A percentile compares a stretch with the other conserved stretches of the same genome.
Evolutionary conservation across 2,113 vertebrate genomes (phyloP).

Genomic region (Thamnophis sirtalis): DNA sequence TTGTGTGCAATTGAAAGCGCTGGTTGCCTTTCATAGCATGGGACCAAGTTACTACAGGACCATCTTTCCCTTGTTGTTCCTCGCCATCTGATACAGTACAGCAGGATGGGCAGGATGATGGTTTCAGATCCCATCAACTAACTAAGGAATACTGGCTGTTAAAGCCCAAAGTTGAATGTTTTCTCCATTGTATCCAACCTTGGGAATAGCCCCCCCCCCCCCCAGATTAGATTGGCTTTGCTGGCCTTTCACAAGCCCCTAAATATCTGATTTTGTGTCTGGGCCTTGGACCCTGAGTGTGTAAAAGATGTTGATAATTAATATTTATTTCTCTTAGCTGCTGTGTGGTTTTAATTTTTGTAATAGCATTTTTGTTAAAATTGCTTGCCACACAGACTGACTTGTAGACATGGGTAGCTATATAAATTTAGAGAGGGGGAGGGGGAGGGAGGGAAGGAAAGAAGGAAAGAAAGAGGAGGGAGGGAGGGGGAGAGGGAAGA

Average conservation of each 20-base stretch:
- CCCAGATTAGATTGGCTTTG: background rate
- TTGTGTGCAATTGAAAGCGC: background rate
- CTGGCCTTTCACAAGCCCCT: background rate
- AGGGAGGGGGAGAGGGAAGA: too few relatives aligned
- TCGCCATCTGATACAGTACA: background rate
- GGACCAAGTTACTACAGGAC: background rate
- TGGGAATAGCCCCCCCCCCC: background rate
- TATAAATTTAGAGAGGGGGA: background rate
- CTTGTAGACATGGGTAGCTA: background rate
- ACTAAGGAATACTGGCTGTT: background rate
- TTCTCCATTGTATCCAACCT: background rate
- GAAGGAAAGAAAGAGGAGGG: too few relatives aligned
- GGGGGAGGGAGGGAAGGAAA: too few relatives aligned
- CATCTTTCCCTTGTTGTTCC: background rate
- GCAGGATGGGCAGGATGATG: background rate
- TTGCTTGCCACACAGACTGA: background rate
- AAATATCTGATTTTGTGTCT: background rate
- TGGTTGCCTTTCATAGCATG: background rate
- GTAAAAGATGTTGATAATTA: background rate
- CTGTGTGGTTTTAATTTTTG: background rate
- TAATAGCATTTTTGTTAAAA: background rate
- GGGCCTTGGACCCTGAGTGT: background rate
- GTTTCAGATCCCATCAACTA: background rate
- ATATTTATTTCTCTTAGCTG: background rate
- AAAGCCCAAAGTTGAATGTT: background rate